Percentiles rank a stretch among this genome's conserved stretches.
Evolutionary conservation across 2,113 vertebrate genomes (phyloP).

Genomic region (Chinchilla lanigera): DNA sequence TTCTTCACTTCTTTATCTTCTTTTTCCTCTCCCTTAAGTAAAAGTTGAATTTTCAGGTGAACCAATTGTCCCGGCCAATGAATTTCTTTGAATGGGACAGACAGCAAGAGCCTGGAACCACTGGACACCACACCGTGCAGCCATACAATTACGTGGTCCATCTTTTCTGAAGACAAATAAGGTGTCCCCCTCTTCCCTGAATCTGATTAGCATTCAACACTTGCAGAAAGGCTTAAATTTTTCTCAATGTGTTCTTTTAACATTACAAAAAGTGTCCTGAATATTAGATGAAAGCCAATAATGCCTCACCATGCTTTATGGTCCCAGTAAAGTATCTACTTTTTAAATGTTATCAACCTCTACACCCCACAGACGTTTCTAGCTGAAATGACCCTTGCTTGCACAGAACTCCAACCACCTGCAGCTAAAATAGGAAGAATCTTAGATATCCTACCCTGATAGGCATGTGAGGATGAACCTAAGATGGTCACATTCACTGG

Average conservation of each 20-base stretch:
- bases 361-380: background rate
- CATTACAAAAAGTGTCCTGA: too few species aligned
- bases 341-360: too few species aligned
- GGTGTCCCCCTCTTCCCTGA: background rate
- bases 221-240: accelerated
- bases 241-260: background rate
- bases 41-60: background rate
- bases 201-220: background rate
- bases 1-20: background rate
- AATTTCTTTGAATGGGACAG: background rate
- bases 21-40: background rate
- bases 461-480: accelerated
- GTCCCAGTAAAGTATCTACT: background rate
- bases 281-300: too few species aligned
- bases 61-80: background rate
- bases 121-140: background rate
- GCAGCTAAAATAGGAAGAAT: background rate
- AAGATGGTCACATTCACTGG: accelerated
- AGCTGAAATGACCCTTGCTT: background rate
- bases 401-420: background rate
- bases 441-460: too few species aligned
- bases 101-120: background rate
- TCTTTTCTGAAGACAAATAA: background rate
- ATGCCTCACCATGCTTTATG: background rate
- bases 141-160: background rate